phyloP scores from a whole-genome alignment of 2,113 vertebrate species.

The Harpagus bidentatus region DNA sequence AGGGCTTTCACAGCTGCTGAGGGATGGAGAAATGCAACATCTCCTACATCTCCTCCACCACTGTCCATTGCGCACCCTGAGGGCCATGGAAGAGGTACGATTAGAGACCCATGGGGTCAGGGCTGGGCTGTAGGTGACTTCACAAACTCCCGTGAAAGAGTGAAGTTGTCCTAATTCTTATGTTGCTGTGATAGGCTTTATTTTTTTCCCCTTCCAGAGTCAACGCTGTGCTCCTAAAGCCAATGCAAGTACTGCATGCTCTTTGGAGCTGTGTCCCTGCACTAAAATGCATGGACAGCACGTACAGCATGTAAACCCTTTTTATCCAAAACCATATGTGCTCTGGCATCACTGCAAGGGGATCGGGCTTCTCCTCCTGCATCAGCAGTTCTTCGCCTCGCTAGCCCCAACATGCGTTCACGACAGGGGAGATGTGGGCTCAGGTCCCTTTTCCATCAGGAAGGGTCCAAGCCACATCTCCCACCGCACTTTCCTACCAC shows the following conservation, averaged over 20 bases:
- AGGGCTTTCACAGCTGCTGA: not conserved
- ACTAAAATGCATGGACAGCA: not conserved
- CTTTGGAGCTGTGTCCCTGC: not conserved
- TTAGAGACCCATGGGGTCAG: accelerated
- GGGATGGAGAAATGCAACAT: not conserved
- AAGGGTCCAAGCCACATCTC: not conserved
- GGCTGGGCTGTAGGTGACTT: not conserved
- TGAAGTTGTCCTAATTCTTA: not conserved
- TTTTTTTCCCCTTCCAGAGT: not conserved
- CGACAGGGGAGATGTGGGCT: not conserved
- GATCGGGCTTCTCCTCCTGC: not conserved
- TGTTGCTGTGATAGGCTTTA: not conserved
- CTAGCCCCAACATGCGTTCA: not conserved
- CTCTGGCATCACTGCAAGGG: not conserved
- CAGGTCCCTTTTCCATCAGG: not conserved
- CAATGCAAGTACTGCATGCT: not conserved
- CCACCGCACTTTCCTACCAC: not conserved
- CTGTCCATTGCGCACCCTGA: accelerated
- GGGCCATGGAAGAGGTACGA: accelerated
- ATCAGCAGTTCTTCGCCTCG: not conserved
- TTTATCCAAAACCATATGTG: not conserved
- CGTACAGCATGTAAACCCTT: not conserved
- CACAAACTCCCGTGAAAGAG: not conserved
- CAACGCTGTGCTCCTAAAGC: not conserved
- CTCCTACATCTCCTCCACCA: accelerated